A percentile compares a stretch with the other conserved stretches of the same genome.
Conservation (phyloP, 2,888 invertebrate genomes). For the Meghimatium bilineatum region DNA sequence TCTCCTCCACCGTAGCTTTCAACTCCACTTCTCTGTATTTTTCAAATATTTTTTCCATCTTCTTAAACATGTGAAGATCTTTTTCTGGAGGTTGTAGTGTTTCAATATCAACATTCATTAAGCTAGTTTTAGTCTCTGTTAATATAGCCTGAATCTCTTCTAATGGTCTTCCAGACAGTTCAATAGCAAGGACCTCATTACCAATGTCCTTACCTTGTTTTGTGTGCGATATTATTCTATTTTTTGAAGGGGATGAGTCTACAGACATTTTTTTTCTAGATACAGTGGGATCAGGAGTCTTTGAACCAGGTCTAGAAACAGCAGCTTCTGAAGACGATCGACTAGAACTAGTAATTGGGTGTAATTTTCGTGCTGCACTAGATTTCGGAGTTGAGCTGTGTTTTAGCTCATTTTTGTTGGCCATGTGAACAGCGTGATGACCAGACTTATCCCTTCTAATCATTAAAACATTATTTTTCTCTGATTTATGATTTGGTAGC, state of each 20-base stretch:
- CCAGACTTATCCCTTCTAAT: conserved; percentile 54
- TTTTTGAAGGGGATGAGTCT: conserved; percentile 61
- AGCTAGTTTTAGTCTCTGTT: conserved; percentile 21
- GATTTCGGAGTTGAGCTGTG: conserved; percentile 9
- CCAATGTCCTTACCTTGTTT: conserved; percentile 56
- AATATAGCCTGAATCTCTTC: conserved; percentile 50
- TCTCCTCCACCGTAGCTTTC: conserved; percentile 64
- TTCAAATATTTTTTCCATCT: conserved; percentile 74
- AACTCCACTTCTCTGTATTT: conserved; percentile 68
- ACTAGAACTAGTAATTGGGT: not conserved
- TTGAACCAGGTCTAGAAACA: conserved; percentile 24
- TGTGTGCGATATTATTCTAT: conserved; percentile 53
- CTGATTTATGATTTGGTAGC: conserved; percentile 17
- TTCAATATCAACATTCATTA: conserved; percentile 53
- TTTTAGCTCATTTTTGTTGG: conserved; percentile 11
- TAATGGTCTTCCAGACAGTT: conserved; percentile 62
- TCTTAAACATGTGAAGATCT: conserved; percentile 68
- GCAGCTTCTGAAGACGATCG: not conserved
- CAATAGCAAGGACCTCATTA: conserved; percentile 60
- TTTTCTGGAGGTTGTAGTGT: conserved; percentile 68
- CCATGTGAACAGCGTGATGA: conserved; percentile 52
- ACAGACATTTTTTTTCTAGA: conserved; percentile 52
- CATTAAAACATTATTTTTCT: conserved; percentile 47
- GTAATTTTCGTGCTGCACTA: not conserved
- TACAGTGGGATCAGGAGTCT: conserved; percentile 48